Conservation (phyloP, 2,113 vertebrate genomes). For the Carettochelys insculpta region DNA sequence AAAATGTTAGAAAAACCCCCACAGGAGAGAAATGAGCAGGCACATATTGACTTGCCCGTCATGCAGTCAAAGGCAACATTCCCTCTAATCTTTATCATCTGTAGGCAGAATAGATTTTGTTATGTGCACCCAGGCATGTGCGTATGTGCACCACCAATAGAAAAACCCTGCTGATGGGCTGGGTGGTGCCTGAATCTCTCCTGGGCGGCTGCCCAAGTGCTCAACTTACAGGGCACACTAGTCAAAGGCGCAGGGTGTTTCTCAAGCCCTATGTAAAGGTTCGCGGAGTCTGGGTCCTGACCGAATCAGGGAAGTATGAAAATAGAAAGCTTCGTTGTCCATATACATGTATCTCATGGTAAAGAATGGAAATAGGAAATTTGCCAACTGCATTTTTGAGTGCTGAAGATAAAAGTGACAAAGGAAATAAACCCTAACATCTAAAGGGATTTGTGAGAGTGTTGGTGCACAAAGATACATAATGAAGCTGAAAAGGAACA, state of each 20-base stretch:
- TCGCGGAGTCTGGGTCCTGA: background rate
- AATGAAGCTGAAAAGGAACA: background rate
- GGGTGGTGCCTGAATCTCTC: too few relatives aligned
- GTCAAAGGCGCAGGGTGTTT: background rate
- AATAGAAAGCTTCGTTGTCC: background rate
- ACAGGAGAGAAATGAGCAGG: background rate
- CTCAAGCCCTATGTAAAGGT: background rate
- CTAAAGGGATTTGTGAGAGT: background rate
- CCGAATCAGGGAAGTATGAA: background rate
- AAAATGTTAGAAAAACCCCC: background rate
- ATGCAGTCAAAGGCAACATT: background rate
- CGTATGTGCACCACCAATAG: too few relatives aligned
- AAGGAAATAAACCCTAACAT: background rate
- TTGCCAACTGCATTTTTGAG: background rate
- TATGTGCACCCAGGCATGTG: too few relatives aligned
- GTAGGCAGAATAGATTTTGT: too few relatives aligned
- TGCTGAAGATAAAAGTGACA: background rate
- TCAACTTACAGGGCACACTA: too few relatives aligned
- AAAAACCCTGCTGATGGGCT: too few relatives aligned
- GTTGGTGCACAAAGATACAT: background rate
- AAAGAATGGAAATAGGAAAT: background rate
- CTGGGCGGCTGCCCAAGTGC: too few relatives aligned
- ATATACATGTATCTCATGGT: background rate
- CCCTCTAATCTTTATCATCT: too few relatives aligned
- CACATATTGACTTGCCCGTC: background rate